A percentile compares a stretch with the other conserved stretches of the same genome.
These are phyloP conservation scores for Ciconia stormi DNA, from an alignment of 2,113 vertebrate genomes.

Conservation along the genomic window DNA sequence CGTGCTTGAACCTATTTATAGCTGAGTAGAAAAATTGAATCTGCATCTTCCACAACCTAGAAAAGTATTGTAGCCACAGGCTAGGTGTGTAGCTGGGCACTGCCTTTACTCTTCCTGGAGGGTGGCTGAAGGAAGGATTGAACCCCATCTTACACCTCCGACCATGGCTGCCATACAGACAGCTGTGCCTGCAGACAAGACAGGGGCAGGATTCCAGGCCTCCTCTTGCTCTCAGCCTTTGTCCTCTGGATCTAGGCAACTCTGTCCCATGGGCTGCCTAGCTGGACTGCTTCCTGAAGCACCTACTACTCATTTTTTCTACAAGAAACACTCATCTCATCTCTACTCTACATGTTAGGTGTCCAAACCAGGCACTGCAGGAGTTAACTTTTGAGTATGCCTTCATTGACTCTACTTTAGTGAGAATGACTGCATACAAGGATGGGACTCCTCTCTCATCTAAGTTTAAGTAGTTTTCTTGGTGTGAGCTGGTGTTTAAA, in stretches of 20 bases:
- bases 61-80: background rate
- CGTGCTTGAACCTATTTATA: background rate
- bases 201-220: background rate
- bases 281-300: background rate
- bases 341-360: background rate
- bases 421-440: background rate
- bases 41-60: background rate
- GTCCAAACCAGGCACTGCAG: background rate
- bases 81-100: no score
- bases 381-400: background rate
- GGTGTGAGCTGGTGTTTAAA: background rate
- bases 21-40: background rate
- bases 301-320: background rate
- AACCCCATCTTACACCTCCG: background rate
- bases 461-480: background rate
- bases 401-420: background rate
- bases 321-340: background rate
- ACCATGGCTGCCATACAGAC: no score
- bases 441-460: accelerated
- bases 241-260: background rate
- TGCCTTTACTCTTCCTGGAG: background rate
- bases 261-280: no score
- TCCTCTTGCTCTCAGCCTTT: background rate
- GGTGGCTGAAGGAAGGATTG: background rate
- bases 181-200: background rate